phyloP scores from a whole-genome alignment of 2,797 vertebrate species.

The Leucoraja ocellata region DNA sequence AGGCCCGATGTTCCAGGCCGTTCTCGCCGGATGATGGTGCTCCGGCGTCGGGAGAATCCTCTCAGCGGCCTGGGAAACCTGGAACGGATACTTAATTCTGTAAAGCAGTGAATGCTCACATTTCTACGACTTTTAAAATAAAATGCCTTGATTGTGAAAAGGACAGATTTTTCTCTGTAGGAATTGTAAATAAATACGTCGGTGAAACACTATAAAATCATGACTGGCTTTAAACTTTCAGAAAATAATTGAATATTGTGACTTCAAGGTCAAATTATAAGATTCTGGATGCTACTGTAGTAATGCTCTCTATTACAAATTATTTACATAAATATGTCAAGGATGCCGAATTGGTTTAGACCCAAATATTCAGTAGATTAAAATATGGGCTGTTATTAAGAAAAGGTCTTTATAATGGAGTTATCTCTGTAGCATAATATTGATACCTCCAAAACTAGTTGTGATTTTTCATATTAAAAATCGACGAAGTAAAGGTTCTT shows the following conservation, averaged over 20 bases:
- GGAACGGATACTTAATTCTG: no score
- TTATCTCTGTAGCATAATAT: background rate
- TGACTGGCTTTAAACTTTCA: background rate
- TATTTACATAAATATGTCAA: background rate
- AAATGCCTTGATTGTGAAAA: background rate
- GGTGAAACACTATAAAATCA: background rate
- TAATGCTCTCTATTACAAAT: background rate
- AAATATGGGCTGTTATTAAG: background rate
- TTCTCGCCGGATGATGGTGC: no score
- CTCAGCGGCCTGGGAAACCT: no score
- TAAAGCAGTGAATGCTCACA: background rate
- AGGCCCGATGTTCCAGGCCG: no score
- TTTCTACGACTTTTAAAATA: background rate
- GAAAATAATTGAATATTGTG: background rate
- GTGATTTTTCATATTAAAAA: background rate
- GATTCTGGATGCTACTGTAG: background rate
- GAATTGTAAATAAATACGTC: background rate
- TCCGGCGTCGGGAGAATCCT: no score
- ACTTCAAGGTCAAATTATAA: background rate
- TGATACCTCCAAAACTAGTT: background rate
- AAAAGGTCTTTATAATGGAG: background rate
- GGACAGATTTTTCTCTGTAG: background rate
- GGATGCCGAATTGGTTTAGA: background rate
- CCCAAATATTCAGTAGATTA: background rate
- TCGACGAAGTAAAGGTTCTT: background rate